Evolutionary conservation across 2,797 vertebrate species (phyloP).

Genomic region (Nannoperca obscura): DNA sequence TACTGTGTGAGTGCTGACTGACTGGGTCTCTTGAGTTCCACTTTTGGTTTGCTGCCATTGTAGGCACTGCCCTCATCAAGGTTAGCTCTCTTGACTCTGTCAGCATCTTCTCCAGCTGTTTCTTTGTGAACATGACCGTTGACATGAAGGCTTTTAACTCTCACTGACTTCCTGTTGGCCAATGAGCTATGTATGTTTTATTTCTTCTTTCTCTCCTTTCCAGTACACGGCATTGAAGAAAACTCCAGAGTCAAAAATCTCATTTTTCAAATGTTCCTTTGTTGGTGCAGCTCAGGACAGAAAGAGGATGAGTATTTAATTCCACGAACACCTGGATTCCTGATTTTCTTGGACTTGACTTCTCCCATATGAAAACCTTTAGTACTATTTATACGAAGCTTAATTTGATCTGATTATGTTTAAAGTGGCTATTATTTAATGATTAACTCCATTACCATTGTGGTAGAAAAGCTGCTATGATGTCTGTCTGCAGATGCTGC

Average conservation of each 20-base stretch:
- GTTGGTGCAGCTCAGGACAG: not conserved
- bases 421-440: conserved; percentile 5
- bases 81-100: conserved; percentile 29
- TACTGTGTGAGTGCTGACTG: conserved; percentile 7
- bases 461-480: not conserved
- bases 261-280: not conserved
- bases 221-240: not conserved
- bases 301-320: not conserved
- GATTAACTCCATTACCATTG: not conserved
- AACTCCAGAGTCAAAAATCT: not conserved
- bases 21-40: conserved; percentile 12
- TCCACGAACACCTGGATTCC: not conserved
- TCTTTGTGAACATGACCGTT: not conserved
- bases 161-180: not conserved
- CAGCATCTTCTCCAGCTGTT: conserved; percentile 40
- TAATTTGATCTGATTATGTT: conserved; percentile 2
- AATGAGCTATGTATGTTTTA: not conserved
- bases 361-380: not conserved
- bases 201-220: not conserved
- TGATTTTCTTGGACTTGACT: not conserved
- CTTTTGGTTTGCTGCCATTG: conserved; percentile 24
- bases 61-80: not conserved
- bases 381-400: not conserved
- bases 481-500: not conserved
- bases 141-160: conserved; percentile 3